A percentile compares a stretch with the other conserved stretches of the same genome.
phyloP scores from a whole-genome alignment of 2,113 vertebrate species.

The Hippocampus guttulatus region DNA sequence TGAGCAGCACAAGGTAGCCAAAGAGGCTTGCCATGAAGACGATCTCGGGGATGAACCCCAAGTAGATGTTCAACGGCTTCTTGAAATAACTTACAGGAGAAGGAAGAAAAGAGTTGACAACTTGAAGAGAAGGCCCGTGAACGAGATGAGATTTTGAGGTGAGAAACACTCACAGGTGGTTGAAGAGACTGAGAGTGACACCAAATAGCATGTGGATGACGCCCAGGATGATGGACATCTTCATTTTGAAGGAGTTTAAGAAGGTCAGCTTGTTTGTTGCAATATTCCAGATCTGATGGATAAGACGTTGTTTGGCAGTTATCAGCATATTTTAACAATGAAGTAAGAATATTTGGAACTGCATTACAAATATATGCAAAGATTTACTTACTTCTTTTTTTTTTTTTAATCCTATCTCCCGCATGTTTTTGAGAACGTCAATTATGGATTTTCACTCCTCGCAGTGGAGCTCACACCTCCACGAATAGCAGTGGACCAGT shows the following conservation, averaged over 20 bases:
- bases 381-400: no score
- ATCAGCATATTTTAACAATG: not conserved
- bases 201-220: conserved; percentile 96
- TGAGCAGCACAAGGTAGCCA: conserved; percentile 89
- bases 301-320: not conserved
- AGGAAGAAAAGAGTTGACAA: not conserved
- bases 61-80: conserved; percentile 91
- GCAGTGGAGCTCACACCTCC: no score
- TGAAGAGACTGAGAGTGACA: conserved; percentile 87
- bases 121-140: not conserved
- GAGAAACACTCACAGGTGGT: conserved; percentile 80
- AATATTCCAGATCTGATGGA: conserved; percentile 91
- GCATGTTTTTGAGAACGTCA: no score
- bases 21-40: conserved; percentile 91
- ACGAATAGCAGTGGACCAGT: no score
- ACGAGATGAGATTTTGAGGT: not conserved
- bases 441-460: no score
- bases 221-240: conserved; percentile 94
- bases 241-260: conserved; percentile 99
- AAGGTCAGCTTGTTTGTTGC: conserved; percentile 92
- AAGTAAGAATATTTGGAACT: not conserved
- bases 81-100: conserved; percentile 82
- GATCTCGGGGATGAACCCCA: conserved; percentile 94
- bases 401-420: no score
- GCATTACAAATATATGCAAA: not conserved